Base-by-base conservation (phyloP, 2,888 invertebrate genomes). In the Sericinus montela region DNA sequence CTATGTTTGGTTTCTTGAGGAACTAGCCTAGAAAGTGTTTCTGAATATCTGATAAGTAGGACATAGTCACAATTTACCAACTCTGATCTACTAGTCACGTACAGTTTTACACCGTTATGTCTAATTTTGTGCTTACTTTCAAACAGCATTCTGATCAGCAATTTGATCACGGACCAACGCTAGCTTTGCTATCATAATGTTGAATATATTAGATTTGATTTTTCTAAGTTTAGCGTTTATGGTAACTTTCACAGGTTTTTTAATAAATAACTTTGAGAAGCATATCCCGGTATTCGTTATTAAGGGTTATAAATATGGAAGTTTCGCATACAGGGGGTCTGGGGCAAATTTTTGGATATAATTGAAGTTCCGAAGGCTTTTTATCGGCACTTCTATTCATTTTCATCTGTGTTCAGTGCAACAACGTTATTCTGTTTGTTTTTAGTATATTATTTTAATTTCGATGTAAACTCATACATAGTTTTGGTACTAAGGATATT, bases 361-460 rank as follows among this genome's bases (percentile, higher is more conserved):
- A 75, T 92, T 13, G 94, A 95, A 74, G 88, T 95, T 37, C 95
- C 95, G 0, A 96, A 96, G 77, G 89, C 93, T 38, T 94, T 93
- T 90, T 97, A 95, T 65, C 90, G 85, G 60, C 96, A 97, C 78
- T 96, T 96, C 69, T 97, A 97, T 71, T 68, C 92, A 5, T 93
- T 93, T 65, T 93, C 95, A 0, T 82, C 91, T 1, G 57, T 92
- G 19, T 86, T 91, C 60, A 91, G 92, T 45, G 68, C 73, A n/a
- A 48, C 74, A 0, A 75, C 88, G 13, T 71, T 93, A 10, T 54
- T 75, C n/a, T 76, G 92, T 29, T 74, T 91, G 57, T 57, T 89
- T 30, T 57, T 75, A 42, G 84, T 88, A 40, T 93, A 91, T 76
- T 81, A 89, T 48, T 80, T 80, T 38, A 76, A 85, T 25, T 71